Percentiles rank a stretch among this genome's conserved stretches.
These are phyloP conservation scores for Numenius phaeopus DNA, from an alignment of 2,797 vertebrate genomes.

Conservation along the genomic window DNA sequence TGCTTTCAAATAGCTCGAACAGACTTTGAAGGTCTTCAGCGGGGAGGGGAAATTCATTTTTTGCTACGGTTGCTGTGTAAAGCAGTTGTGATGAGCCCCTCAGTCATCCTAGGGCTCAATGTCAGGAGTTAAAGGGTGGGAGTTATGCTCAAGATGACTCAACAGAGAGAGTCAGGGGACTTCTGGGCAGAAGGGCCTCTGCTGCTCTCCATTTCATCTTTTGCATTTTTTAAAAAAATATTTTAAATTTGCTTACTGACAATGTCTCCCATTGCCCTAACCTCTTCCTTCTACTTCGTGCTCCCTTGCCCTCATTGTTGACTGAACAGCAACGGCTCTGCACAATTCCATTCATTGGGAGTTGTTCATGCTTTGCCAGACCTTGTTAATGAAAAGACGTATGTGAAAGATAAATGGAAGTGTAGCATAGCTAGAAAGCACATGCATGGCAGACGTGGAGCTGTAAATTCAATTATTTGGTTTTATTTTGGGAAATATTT, in stretches of 20 bases:
- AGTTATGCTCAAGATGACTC: not conserved
- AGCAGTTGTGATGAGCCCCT: not conserved
- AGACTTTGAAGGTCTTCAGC: not conserved
- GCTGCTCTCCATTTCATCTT: not conserved
- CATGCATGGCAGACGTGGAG: not conserved
- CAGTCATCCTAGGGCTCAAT: not conserved
- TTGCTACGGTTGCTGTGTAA: not conserved
- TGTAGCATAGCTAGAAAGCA: not conserved
- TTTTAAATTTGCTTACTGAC: not conserved
- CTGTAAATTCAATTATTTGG: not conserved
- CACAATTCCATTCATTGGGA: not conserved
- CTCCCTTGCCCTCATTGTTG: not conserved
- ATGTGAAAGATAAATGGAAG: not conserved
- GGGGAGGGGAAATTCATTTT: not conserved
- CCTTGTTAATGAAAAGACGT: not conserved
- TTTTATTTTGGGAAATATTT: conserved; percentile 16
- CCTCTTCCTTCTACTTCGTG: not conserved
- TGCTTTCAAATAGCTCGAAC: not conserved
- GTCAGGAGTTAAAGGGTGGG: not conserved
- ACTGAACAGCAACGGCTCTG: not conserved
- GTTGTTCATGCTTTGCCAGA: not conserved
- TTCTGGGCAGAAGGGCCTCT: not conserved
- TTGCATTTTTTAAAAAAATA: not conserved
- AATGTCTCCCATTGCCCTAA: not conserved
- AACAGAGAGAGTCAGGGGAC: not conserved